Evolutionary conservation across 2,113 vertebrate genomes (phyloP).

Genomic region (Pterocles burchelli): DNA sequence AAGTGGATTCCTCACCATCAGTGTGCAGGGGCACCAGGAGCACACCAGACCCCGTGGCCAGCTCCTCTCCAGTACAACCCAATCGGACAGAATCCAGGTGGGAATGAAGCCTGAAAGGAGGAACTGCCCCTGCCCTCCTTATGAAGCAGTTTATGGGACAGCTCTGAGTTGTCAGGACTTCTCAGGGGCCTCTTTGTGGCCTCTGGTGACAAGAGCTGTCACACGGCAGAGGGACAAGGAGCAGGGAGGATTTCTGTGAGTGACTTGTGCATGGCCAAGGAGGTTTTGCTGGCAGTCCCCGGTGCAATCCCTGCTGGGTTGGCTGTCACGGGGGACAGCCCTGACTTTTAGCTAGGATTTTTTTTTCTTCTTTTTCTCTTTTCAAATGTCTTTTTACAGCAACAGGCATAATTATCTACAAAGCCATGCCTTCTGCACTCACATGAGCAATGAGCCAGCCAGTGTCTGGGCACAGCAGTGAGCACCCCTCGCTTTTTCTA

Average conservation of each 20-base stretch:
- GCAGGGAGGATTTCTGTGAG: not conserved
- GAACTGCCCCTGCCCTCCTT: not conserved
- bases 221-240: not conserved
- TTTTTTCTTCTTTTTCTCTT: not conserved
- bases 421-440: not conserved
- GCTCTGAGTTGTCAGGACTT: not conserved
- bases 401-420: rapidly evolving
- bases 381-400: not conserved
- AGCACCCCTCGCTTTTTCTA: not conserved
- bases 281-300: not conserved
- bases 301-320: not conserved
- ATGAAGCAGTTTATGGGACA: not conserved
- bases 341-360: not conserved
- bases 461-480: not conserved
- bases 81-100: not conserved
- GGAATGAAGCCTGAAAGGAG: not conserved
- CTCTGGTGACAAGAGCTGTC: not conserved
- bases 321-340: not conserved
- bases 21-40: not conserved
- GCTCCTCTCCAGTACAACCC: not conserved
- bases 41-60: rapidly evolving
- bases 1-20: not conserved
- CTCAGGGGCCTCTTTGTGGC: not conserved
- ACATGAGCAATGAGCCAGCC: rapidly evolving
- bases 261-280: no score